These are phyloP conservation scores for Emydura subglobosa DNA, from an alignment of 2,113 vertebrate species.

Conservation along the genomic window DNA sequence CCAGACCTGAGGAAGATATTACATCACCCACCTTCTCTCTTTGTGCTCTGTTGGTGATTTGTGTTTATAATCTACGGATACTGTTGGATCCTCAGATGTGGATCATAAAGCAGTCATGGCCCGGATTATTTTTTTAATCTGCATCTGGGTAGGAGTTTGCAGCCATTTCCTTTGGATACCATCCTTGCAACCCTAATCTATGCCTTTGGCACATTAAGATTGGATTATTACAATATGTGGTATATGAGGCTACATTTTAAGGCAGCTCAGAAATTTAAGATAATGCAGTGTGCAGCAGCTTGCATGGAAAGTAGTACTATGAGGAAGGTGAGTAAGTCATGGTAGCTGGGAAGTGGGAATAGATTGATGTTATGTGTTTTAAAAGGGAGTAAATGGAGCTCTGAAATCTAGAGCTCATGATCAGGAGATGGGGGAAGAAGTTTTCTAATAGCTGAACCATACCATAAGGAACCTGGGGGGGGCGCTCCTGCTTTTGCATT, in stretches of 20 bases:
- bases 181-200: not conserved
- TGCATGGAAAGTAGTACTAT: not conserved
- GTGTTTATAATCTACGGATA: not conserved
- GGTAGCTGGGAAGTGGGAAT: not conserved
- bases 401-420: not conserved
- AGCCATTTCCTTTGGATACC: not conserved
- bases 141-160: not conserved
- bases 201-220: not conserved
- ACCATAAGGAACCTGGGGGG: not conserved
- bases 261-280: not conserved
- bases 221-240: not conserved
- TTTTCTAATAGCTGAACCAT: not conserved
- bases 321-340: not conserved
- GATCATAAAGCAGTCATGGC: not conserved
- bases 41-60: not conserved
- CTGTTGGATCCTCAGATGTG: not conserved
- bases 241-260: not conserved
- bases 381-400: not conserved
- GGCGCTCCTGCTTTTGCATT: not conserved
- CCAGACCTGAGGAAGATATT: not conserved
- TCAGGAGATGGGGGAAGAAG: not conserved
- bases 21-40: not conserved
- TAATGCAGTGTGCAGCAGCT: not conserved
- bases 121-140: accelerated
- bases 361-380: not conserved